Evolutionary conservation across 2,113 vertebrate species (phyloP).

Genomic region (Nycticorax nycticorax): DNA sequence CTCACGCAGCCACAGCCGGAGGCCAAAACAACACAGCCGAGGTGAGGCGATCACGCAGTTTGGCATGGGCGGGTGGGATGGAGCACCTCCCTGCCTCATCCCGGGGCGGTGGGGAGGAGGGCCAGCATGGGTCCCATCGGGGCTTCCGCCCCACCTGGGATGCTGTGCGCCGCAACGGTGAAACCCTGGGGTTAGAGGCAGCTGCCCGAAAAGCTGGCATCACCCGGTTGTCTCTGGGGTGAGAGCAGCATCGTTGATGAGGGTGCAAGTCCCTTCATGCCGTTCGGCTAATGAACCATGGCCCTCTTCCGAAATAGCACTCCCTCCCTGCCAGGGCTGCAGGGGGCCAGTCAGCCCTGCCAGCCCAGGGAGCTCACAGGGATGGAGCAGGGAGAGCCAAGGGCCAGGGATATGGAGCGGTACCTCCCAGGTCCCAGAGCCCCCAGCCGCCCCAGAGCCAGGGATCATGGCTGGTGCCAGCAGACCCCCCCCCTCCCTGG

Average conservation of each 20-base stretch:
- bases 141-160: neutral
- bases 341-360: fast-evolving
- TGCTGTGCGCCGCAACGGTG: fast-evolving
- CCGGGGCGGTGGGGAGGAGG: neutral
- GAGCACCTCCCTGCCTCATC: neutral
- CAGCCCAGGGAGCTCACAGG: fast-evolving
- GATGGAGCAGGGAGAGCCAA: neutral
- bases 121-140: fast-evolving
- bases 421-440: fast-evolving
- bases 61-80: neutral
- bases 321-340: neutral
- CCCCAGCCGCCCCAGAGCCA: neutral
- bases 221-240: fast-evolving
- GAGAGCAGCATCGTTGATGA: neutral
- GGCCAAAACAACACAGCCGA: neutral
- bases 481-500: neutral
- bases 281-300: fast-evolving
- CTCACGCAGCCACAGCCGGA: neutral
- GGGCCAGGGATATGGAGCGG: fast-evolving
- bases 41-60: fast-evolving
- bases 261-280: neutral
- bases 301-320: neutral
- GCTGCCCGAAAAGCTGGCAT: neutral
- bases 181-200: fast-evolving
- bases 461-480: neutral